Percentiles rank a stretch among this genome's conserved stretches.
These are phyloP conservation scores for Merluccius polli DNA, from an alignment of 2,797 vertebrate genomes.

Conservation along the genomic window DNA sequence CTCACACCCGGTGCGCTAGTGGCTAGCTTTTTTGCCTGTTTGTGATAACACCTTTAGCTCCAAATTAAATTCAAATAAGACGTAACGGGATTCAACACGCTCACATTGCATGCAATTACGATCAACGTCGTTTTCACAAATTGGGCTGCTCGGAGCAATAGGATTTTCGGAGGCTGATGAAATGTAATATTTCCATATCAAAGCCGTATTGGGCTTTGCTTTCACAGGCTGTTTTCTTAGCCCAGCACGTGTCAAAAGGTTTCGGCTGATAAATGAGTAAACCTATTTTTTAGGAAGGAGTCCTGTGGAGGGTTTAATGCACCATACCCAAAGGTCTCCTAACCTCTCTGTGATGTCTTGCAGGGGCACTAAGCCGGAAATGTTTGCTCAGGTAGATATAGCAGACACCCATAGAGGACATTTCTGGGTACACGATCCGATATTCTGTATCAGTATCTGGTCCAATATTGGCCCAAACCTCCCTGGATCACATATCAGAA, in stretches of 20 bases:
- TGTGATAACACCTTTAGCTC: constrained; percentile 57
- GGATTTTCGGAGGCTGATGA: constrained; percentile 38
- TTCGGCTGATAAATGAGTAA: constrained; percentile 56
- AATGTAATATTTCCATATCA: constrained; percentile 57
- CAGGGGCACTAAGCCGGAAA: constrained; percentile 23
- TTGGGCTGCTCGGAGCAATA: constrained; percentile 38
- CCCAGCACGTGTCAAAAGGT: constrained; percentile 26
- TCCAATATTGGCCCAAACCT: neutral
- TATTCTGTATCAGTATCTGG: neutral
- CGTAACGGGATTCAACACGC: constrained; percentile 53
- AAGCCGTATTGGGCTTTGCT: constrained; percentile 36
- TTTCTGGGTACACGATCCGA: neutral
- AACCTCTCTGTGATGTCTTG: constrained; percentile 31
- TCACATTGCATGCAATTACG: constrained; percentile 56
- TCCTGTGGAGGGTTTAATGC: neutral
- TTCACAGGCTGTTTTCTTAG: constrained; percentile 24
- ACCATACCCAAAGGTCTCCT: constrained; percentile 29
- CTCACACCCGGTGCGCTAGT: constrained; percentile 14
- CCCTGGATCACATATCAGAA: neutral
- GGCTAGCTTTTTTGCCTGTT: constrained; percentile 41
- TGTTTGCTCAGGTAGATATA: neutral
- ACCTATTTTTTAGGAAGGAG: constrained; percentile 38
- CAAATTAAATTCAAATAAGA: constrained; percentile 56
- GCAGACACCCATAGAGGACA: neutral
- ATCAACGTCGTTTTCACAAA: constrained; percentile 49